Conservation (phyloP, 2,888 invertebrate species). For the Strigamia maritima region DNA sequence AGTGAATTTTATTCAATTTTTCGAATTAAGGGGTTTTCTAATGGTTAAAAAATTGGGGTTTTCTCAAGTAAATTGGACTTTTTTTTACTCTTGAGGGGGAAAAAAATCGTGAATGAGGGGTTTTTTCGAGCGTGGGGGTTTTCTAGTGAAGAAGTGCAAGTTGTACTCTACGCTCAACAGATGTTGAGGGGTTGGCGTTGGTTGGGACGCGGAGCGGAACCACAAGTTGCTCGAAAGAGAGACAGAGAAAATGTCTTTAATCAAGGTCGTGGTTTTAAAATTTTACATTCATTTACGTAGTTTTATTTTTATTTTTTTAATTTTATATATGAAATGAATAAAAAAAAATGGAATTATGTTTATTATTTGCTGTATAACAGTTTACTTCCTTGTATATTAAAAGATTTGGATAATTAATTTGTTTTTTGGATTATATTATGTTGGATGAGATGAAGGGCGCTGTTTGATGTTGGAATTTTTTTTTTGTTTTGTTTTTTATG, state of each 20-base stretch:
- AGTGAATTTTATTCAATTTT: neutral
- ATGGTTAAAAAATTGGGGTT: too few species aligned
- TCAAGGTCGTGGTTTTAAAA: constrained; percentile 2
- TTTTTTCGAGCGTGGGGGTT: neutral
- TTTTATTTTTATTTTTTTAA: neutral
- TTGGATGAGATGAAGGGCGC: neutral
- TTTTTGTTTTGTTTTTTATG: too few species aligned
- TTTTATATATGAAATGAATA: neutral
- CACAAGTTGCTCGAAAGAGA: neutral
- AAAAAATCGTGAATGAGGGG: neutral
- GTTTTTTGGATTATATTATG: neutral
- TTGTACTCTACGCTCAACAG: constrained; percentile 12
- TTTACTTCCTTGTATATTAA: constrained; percentile 6
- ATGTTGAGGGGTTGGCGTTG: constrained; percentile 7
- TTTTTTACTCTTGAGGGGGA: too few species aligned
- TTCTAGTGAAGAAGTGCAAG: constrained; percentile 1
- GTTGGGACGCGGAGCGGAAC: neutral
- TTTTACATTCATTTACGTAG: neutral
- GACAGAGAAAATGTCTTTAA: neutral
- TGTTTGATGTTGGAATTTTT: too few species aligned
- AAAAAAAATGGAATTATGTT: neutral
- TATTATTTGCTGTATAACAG: neutral
- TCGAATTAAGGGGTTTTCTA: too few species aligned
- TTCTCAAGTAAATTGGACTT: too few species aligned
- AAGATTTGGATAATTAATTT: neutral